A percentile compares a stretch with the other conserved stretches of the same genome.
These are phyloP conservation scores for Epistrophella euchroma DNA, from an alignment of 2,888 invertebrate genomes.

Conservation along the genomic window DNA sequence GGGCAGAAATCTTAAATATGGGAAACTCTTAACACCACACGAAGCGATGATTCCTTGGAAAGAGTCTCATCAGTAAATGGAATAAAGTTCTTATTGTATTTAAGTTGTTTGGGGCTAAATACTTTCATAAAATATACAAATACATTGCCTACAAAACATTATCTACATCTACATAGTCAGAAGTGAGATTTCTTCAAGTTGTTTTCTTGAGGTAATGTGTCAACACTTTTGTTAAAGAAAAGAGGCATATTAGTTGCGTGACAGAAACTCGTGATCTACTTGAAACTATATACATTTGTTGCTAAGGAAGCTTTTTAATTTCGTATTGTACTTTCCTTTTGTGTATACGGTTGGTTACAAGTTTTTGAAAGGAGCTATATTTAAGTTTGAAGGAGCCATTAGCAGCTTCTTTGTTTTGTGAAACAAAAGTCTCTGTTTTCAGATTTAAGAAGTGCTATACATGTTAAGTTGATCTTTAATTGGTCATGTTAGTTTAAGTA, in stretches of 20 bases:
- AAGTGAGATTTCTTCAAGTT: conserved; percentile 16
- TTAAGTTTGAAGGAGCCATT: conserved; percentile 18
- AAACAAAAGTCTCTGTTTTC: background rate
- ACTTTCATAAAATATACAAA: background rate
- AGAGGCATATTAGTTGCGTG: conserved; percentile 26
- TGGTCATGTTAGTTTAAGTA: background rate
- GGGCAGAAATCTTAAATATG: background rate
- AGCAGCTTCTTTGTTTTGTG: background rate
- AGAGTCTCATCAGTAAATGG: background rate
- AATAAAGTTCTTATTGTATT: conserved; percentile 16
- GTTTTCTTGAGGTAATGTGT: conserved; percentile 34
- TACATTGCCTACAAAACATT: background rate
- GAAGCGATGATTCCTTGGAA: background rate
- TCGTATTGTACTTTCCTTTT: background rate
- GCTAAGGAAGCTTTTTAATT: conserved; percentile 10
- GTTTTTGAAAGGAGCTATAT: conserved; percentile 3
- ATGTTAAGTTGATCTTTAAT: conserved; percentile 4
- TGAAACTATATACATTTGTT: conserved; percentile 4
- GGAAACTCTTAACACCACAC: conserved; percentile 2
- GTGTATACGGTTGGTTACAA: background rate
- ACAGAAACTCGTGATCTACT: conserved; percentile 35
- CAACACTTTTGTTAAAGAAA: conserved; percentile 32
- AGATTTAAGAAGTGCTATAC: background rate
- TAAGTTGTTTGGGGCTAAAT: conserved; percentile 5
- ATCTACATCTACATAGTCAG: background rate